These are phyloP conservation scores for Coelogynopora nodosa DNA, from an alignment of 2,888 invertebrate species.

Conservation along the genomic window DNA sequence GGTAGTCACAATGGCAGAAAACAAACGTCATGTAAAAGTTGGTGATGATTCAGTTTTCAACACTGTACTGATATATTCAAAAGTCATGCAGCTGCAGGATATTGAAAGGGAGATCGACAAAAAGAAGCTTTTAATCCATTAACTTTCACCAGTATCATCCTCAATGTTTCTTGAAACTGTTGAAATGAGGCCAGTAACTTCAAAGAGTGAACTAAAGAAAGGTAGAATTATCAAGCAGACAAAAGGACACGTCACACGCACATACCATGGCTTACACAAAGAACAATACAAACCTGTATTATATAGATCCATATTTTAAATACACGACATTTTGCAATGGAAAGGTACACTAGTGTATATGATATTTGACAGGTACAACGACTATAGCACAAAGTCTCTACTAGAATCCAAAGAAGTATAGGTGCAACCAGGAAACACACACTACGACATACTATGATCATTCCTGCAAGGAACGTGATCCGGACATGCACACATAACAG, in stretches of 20 bases:
- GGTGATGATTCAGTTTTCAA: not conserved
- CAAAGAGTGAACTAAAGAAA: not conserved
- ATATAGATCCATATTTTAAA: not conserved
- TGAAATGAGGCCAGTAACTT: not conserved
- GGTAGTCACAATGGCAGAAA: slow-evolving; percentile 38
- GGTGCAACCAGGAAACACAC: slow-evolving; percentile 24
- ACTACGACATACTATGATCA: slow-evolving; percentile 19
- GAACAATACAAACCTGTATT: not conserved
- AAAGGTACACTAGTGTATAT: too few species aligned
- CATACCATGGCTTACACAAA: not conserved
- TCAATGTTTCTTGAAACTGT: not conserved
- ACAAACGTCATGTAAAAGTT: slow-evolving; percentile 29
- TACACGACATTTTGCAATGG: not conserved
- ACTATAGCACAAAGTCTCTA: not conserved
- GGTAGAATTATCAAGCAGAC: not conserved
- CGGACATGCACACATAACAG: not conserved
- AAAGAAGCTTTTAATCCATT: not conserved
- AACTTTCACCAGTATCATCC: not conserved
- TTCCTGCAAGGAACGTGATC: slow-evolving; percentile 19
- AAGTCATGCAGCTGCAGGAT: not conserved
- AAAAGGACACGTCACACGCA: not conserved
- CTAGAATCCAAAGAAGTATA: not conserved
- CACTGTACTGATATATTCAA: not conserved
- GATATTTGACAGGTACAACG: not conserved
- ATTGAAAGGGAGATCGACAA: not conserved